These are phyloP conservation scores for Rutilus rutilus DNA, from an alignment of 2,113 vertebrate species.

Conservation along the genomic window DNA sequence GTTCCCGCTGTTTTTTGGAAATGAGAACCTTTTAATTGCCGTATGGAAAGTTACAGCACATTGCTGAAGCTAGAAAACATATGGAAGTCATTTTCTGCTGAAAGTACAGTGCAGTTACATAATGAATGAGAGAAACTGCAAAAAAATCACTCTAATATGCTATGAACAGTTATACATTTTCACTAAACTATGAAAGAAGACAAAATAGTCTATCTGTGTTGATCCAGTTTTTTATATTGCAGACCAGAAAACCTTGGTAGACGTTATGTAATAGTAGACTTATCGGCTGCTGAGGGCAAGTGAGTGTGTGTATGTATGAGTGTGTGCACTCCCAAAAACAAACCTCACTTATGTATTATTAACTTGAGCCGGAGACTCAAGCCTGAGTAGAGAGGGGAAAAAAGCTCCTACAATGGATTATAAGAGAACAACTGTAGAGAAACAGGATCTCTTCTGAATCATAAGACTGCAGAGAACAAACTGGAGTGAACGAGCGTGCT, in stretches of 20 bases:
- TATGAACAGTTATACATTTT: not conserved
- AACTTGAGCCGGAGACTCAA: constrained; percentile 64
- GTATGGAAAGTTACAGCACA: constrained; percentile 16
- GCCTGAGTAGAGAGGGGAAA: not conserved
- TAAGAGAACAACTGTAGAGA: constrained; percentile 1
- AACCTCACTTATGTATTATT: constrained; percentile 72
- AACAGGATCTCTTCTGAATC: not conserved
- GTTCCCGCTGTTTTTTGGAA: not conserved
- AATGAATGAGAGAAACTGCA: constrained; percentile 48
- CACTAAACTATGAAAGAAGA: not conserved
- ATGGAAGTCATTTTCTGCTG: constrained; percentile 63
- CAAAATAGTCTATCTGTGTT: not conserved
- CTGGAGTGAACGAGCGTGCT: not conserved
- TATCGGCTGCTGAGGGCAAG: constrained; percentile 17
- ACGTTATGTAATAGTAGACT: constrained; percentile 32
- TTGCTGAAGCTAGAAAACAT: constrained; percentile 54
- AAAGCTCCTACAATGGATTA: not conserved
- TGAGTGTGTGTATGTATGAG: constrained; percentile 35
- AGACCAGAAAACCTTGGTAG: not conserved
- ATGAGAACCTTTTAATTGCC: not conserved
- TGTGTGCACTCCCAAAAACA: constrained; percentile 28
- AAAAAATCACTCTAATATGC: not conserved
- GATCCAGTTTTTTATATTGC: not conserved
- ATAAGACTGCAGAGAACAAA: not conserved
- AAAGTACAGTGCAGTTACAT: constrained; percentile 54